A percentile compares a stretch with the other conserved stretches of the same genome.
phyloP scores from a whole-genome alignment of 1,140 invertebrate species.

The Vollenhovia emeryi region DNA sequence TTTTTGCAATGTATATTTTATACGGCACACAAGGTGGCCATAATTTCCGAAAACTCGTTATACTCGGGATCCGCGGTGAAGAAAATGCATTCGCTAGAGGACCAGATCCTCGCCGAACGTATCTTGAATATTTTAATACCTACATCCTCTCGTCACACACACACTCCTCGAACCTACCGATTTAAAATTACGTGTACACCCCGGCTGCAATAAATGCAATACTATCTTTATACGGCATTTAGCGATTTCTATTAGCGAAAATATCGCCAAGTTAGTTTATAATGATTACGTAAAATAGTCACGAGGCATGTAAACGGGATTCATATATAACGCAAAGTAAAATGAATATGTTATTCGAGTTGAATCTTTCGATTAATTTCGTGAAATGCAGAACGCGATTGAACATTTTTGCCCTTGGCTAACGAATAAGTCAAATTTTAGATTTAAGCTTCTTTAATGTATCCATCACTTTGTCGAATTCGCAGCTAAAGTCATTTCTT shows the following conservation, averaged over 20 bases:
- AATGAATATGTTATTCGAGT: neutral
- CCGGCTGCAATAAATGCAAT: neutral
- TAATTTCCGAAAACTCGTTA: conserved; percentile 50
- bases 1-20: conserved; percentile 9
- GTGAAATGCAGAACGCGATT: neutral
- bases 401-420: neutral
- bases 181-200: neutral
- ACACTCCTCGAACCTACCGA: neutral
- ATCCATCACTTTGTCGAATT: neutral
- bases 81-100: conserved; percentile 43
- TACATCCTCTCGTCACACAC: conserved; percentile 4
- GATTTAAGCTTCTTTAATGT: neutral
- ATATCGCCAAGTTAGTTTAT: neutral
- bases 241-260: neutral
- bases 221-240: neutral
- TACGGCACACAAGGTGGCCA: neutral
- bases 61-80: neutral
- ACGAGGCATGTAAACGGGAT: neutral
- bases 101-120: conserved; percentile 15
- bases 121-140: conserved; percentile 65
- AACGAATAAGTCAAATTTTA: neutral
- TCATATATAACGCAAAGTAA: neutral
- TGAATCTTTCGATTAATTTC: neutral
- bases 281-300: neutral
- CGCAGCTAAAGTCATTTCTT: neutral